A percentile compares a stretch with the other conserved stretches of the same genome.
phyloP scores from a whole-genome alignment of 1,140 invertebrate species.

The Bombus polaris region DNA sequence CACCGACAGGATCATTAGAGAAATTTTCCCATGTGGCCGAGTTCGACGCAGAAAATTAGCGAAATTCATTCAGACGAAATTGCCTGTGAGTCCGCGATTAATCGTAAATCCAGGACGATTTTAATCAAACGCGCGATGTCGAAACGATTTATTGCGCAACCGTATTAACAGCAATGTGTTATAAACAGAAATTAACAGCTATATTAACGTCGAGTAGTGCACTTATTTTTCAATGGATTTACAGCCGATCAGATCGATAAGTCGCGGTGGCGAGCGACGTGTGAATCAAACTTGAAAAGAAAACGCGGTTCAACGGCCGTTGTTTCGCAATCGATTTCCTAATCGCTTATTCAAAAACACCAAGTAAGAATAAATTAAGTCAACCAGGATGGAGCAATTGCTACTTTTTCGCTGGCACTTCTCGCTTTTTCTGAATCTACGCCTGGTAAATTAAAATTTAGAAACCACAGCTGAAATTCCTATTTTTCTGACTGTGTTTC shows the following conservation, averaged over 20 bases:
- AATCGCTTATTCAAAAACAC: constrained; percentile 33
- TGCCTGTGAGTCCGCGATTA: background rate
- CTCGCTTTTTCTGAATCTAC: background rate
- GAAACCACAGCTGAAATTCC: background rate
- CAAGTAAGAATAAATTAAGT: constrained; percentile 22
- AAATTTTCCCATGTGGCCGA: background rate
- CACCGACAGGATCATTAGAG: background rate
- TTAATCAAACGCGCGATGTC: constrained; percentile 13
- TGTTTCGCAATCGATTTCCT: constrained; percentile 40
- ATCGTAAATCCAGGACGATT: constrained; percentile 13
- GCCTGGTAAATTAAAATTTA: constrained; percentile 13
- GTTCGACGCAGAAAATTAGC: background rate
- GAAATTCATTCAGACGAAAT: constrained; percentile 19
- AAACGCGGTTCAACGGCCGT: constrained; percentile 1
- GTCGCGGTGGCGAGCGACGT: background rate
- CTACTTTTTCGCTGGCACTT: background rate
- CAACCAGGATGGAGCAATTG: background rate
- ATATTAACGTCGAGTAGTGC: constrained; percentile 10
- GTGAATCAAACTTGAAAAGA: constrained; percentile 13
- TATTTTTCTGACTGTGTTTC: background rate
- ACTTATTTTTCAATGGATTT: constrained; percentile 34
- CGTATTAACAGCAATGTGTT: constrained; percentile 39
- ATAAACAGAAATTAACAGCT: constrained; percentile 41
- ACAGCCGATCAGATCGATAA: constrained; percentile 30
- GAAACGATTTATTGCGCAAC: constrained; percentile 18